phyloP scores from a whole-genome alignment of 2,113 vertebrate species.

The Megatriorchis doriae region DNA sequence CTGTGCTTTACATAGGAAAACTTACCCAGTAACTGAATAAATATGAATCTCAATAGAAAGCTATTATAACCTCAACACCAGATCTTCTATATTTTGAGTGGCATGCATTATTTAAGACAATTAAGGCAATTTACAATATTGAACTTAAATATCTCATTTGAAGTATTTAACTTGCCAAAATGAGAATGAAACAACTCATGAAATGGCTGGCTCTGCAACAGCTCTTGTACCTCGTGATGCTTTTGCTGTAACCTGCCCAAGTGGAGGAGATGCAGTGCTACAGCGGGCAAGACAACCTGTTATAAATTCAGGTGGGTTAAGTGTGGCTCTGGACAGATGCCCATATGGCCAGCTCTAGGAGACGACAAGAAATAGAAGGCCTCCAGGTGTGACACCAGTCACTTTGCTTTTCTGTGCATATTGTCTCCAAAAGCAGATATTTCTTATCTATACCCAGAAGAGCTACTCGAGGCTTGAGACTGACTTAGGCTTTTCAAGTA shows the following conservation, averaged over 20 bases:
- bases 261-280: not conserved
- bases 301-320: not conserved
- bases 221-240: not conserved
- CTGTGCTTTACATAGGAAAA: not conserved
- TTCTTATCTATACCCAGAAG: not conserved
- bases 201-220: not conserved
- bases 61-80: not conserved
- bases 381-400: not conserved
- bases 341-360: not conserved
- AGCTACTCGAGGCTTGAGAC: not conserved
- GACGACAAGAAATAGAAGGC: not conserved
- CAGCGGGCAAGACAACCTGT: accelerated
- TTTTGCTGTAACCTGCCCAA: not conserved
- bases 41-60: not conserved
- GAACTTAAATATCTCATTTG: not conserved
- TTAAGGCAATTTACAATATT: not conserved
- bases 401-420: not conserved
- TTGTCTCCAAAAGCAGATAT: not conserved
- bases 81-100: not conserved
- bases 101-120: not conserved
- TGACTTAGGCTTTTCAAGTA: not conserved
- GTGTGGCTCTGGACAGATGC: not conserved
- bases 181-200: not conserved
- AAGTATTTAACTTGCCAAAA: not conserved
- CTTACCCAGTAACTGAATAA: not conserved